A percentile compares a stretch with the other conserved stretches of the same genome.
These are phyloP conservation scores for Bombyx mori DNA, from an alignment of 1,140 invertebrate species.

Conservation along the genomic window ASM3026992v2 NC_085128.1:12768501-12769000, in stretches of 20 bases:
- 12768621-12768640: slow-evolving; percentile 98
- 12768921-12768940: slow-evolving; percentile 44
- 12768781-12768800: slow-evolving; percentile 70
- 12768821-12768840: slow-evolving; percentile 39
- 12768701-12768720: slow-evolving; percentile 28
- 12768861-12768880: slow-evolving; percentile 61
- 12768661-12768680: slow-evolving; percentile 99
- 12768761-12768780: slow-evolving; percentile 70
- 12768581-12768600: slow-evolving; percentile 78
- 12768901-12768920: slow-evolving; percentile 27
- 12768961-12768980: slow-evolving; percentile 43
- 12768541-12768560: slow-evolving; percentile 1
- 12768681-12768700: slow-evolving; percentile 74
- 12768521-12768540: background rate
- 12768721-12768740: slow-evolving; percentile 31
- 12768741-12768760: slow-evolving; percentile 47
- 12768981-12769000: slow-evolving; percentile 69
- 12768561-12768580: slow-evolving; percentile 6
- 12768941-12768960: slow-evolving; percentile 50
- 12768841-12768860: slow-evolving; percentile 14
- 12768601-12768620: slow-evolving; percentile 98
- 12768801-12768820: slow-evolving; percentile 56
- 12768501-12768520: too few species aligned
- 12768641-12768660: slow-evolving; percentile 97
- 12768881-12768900: slow-evolving; percentile 38